Evolutionary conservation across 2,888 invertebrate species (phyloP).

Genomic region (Marronus borbonicus): DNA sequence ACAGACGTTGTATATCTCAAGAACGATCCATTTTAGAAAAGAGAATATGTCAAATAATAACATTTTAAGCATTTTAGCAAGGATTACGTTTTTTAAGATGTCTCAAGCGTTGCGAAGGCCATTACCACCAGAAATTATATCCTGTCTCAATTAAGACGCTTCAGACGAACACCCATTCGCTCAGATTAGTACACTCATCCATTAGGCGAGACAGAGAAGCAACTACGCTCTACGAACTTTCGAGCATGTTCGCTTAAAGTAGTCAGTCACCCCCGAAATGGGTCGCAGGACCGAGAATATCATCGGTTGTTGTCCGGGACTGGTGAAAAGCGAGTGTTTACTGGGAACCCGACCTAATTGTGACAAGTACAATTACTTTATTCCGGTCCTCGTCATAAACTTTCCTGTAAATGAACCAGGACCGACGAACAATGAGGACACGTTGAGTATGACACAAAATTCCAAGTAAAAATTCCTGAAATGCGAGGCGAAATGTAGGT

Average conservation of each 20-base stretch:
- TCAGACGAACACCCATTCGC: background rate
- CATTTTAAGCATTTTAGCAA: too few relatives aligned
- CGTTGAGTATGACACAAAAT: conserved; percentile 3
- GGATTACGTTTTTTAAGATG: too few relatives aligned
- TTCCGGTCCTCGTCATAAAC: conserved; percentile 5
- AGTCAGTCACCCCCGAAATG: conserved; percentile 6
- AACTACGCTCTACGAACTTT: background rate
- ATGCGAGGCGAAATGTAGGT: background rate
- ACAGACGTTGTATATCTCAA: too few relatives aligned
- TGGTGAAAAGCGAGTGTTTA: conserved; percentile 11
- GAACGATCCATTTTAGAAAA: too few relatives aligned
- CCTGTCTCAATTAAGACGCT: conserved; percentile 13
- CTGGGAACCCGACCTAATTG: conserved; percentile 30
- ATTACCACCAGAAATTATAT: background rate
- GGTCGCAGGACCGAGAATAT: background rate
- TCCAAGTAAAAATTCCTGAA: background rate
- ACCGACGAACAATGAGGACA: conserved; percentile 12
- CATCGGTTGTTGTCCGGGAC: conserved; percentile 6
- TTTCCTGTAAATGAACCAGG: conserved; percentile 11
- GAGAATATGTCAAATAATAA: too few relatives aligned
- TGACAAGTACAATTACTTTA: conserved; percentile 34
- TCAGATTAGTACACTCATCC: conserved; percentile 1
- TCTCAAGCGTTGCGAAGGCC: too few relatives aligned
- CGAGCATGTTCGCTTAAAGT: conserved; percentile 1
- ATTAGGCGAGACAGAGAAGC: background rate